Conservation (phyloP, 1,140 invertebrate species). For the Aculops lycopersici region DNA sequence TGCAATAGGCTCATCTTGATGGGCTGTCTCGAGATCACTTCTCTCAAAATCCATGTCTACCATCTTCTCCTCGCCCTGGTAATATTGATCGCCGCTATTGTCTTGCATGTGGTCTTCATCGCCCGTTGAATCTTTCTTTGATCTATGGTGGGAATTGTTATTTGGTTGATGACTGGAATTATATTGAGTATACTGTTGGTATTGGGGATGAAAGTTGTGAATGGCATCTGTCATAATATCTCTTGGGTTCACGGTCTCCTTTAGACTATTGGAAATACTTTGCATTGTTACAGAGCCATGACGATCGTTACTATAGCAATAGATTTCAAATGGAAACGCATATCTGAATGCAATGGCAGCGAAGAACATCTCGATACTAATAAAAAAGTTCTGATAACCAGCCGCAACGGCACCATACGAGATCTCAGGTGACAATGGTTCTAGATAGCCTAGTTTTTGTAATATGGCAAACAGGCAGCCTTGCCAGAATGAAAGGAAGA, state of each 20-base stretch:
- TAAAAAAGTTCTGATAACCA: constrained; percentile 95
- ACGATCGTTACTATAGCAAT: constrained; percentile 27
- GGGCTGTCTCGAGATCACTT: no score
- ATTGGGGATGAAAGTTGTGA: constrained; percentile 99
- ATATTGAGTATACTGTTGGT: constrained; percentile 97
- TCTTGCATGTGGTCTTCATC: no score
- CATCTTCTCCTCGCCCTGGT: no score
- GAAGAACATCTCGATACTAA: constrained; percentile 97
- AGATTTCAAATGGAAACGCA: constrained; percentile 42
- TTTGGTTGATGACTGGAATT: no score
- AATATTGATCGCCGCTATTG: no score
- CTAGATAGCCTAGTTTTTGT: neutral
- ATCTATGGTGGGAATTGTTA: no score
- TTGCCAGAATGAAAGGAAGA: constrained; percentile 99
- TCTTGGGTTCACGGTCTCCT: constrained; percentile 99
- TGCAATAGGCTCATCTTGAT: no score
- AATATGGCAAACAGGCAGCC: constrained; percentile 23
- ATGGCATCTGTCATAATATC: constrained; percentile 99
- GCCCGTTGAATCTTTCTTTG: no score
- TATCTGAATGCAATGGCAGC: constrained; percentile 78
- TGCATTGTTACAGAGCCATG: constrained; percentile 86
- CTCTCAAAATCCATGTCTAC: no score
- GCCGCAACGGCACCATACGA: constrained; percentile 82
- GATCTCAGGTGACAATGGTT: neutral
- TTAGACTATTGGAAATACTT: constrained; percentile 87